These are phyloP conservation scores for Amphiprion percula DNA, from an alignment of 2,113 vertebrate genomes.

Conservation along the genomic window DNA sequence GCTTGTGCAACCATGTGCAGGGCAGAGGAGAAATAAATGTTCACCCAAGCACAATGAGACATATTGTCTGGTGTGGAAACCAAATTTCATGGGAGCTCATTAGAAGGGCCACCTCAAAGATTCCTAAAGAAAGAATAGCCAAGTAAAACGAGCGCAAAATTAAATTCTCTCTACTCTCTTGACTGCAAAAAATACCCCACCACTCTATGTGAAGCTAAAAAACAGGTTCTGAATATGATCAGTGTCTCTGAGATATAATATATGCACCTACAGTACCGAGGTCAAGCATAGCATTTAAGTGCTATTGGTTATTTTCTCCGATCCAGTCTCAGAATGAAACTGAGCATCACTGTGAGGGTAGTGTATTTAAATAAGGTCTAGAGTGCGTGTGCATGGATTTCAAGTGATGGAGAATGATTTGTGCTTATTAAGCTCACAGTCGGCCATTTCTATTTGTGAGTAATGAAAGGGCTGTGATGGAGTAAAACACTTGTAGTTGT, in stretches of 20 bases:
- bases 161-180: conserved; percentile 38
- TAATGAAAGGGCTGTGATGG: conserved; percentile 32
- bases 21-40: conserved; percentile 55
- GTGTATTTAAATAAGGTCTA: conserved; percentile 23
- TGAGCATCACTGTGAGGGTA: conserved; percentile 4
- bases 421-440: conserved; percentile 49
- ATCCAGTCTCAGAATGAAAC: conserved; percentile 15
- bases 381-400: conserved; percentile 14
- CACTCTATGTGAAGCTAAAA: conserved; percentile 49
- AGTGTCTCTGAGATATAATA: conserved; percentile 24
- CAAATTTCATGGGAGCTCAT: conserved; percentile 88
- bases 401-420: neutral
- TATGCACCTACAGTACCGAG: conserved; percentile 17
- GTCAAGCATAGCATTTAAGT: conserved; percentile 9
- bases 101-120: conserved; percentile 84
- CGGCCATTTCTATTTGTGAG: conserved; percentile 46
- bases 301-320: conserved; percentile 7
- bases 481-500: conserved; percentile 1
- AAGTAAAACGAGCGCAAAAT: conserved; percentile 59
- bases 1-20: conserved; percentile 10
- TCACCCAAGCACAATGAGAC: conserved; percentile 60
- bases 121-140: conserved; percentile 69
- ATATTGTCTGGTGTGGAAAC: conserved; percentile 79
- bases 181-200: conserved; percentile 25
- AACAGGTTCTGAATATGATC: conserved; percentile 23